Base-by-base conservation (phyloP, 2,888 invertebrate genomes). In the Acanthosepion lycidas region DNA sequence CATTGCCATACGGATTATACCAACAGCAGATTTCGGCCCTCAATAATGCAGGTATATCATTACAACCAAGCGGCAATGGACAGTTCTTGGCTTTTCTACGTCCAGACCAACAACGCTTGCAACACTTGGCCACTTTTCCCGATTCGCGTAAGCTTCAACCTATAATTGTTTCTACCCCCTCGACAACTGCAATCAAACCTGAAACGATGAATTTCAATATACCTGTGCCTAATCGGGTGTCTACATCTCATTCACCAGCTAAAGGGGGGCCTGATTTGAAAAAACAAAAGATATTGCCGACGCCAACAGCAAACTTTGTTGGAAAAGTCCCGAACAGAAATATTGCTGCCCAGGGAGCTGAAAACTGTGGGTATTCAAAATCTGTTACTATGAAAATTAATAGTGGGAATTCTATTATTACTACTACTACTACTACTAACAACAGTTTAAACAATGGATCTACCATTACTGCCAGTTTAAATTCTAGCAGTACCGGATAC, bases 1-100 rank as follows among this genome's bases (percentile, higher is more conserved):
- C 93, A 6, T 49, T 93, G 3, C 93, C 93, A 12, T 93, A 93
- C 26, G 93, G 93, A 12, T 48, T 93, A 15, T 93, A 93, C 93
- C 49, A 93, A 18, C 93, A 93, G 28, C 93, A 93, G 4, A 93
- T 93, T 1, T 53, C 51, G 5, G 93, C 49, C 6, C 53, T 93
- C 28, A 93, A 28, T 12, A 93, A 53, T 18, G 93, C 93, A 23
- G 93, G 93, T 4, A 93, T 93, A 48, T 93, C 93, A 4, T n/a
- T 93, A n/a, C 93, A 93, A 51, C 93, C 28, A 0, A 93, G 26
- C 6, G 51, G 93, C 18, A 93, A 93, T 18, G 93, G 93, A 18
- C 93, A 93, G 18, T 93, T 93, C 9, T 93, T 93, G 18, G 93
- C 93, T 4, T 49, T 49, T 53, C 9, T 93, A n/a, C 93, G 51